Evolutionary conservation across 2,113 vertebrate genomes (phyloP), one percentile per base, ranked within the genome.

Genomic region (Phaetusa simplex): DNA sequence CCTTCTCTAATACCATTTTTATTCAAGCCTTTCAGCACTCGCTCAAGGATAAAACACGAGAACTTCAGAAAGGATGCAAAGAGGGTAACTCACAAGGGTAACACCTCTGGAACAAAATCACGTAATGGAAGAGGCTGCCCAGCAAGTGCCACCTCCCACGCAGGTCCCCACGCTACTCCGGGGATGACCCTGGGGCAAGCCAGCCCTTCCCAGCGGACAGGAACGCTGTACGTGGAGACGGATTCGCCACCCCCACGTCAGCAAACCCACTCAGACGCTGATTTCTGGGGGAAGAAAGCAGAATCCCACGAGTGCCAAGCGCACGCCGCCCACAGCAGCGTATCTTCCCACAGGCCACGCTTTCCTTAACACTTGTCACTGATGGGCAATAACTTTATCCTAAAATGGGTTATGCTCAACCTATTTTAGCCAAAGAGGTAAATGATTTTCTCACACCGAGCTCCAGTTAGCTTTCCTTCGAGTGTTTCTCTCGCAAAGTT

Each of bases 311-410:
- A 0, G 2, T 18, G 12, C 47, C 38, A 59, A 38, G 34, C 2
- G 23, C 53, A 13, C 1, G 3, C 20, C 38, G 32, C 45, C 38
- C 40, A 12, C 55, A 4, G 30, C 4, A 17, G 13, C 5, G 1
- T 7, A 4, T 45, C 55, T n/a, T 12, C 65, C 65, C 65, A 27
- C 1, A 1, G 50, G 30, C 14, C 52, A 27, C 4, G 6, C 32
- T 34, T 21, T 9, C 69, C 22, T 23, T 8, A 45, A 16, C 14
- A 6, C 13, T 50, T 32, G 5, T 12, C 32, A 23, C 20, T 8
- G 27, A 20, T 1, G 34, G 27, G 61, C 16, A 29, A 4, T 15
- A 47, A 38, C 11, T 42, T 65, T 43, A 36, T 27, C 36, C 72
- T 23, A 27, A 70, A 64, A 42, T 10, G 5, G n/a, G 20, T 47